A percentile compares a stretch with the other conserved stretches of the same genome.
Conservation (phyloP, 2,113 vertebrate genomes). For the Varanus komodoensis region DNA sequence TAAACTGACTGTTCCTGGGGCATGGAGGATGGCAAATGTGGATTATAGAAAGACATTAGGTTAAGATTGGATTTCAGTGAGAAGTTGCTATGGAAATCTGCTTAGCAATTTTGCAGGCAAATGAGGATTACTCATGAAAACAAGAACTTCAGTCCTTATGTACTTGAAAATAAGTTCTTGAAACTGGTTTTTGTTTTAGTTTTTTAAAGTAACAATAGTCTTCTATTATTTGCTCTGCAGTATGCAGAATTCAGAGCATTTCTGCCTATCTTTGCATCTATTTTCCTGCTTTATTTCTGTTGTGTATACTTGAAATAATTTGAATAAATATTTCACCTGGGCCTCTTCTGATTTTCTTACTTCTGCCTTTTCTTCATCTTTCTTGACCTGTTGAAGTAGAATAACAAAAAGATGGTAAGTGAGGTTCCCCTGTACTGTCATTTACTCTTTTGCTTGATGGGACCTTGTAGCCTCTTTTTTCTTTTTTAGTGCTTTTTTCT, state of each 20-base stretch:
- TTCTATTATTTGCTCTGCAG: slow-evolving; percentile 68
- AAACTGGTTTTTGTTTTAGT: neutral
- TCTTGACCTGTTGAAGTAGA: slow-evolving; percentile 95
- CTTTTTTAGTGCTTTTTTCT: slow-evolving; percentile 70
- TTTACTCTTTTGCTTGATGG: slow-evolving; percentile 80
- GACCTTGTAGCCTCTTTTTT: slow-evolving; percentile 71
- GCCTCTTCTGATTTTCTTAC: slow-evolving; percentile 85
- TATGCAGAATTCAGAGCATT: slow-evolving; percentile 68
- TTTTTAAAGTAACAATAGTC: slow-evolving; percentile 15
- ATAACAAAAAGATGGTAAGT: slow-evolving; percentile 99
- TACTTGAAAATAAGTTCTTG: slow-evolving; percentile 18
- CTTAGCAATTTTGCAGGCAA: slow-evolving; percentile 11
- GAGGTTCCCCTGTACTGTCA: slow-evolving; percentile 84
- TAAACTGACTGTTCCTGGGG: slow-evolving; percentile 18
- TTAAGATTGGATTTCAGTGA: slow-evolving; percentile 18
- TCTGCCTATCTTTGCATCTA: slow-evolving; percentile 71
- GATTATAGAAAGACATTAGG: neutral
- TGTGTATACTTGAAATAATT: slow-evolving; percentile 79
- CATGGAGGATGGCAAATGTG: neutral
- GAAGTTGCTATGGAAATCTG: neutral
- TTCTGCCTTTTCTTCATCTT: slow-evolving; percentile 87
- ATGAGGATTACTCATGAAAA: slow-evolving; percentile 5
- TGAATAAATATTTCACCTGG: slow-evolving; percentile 78
- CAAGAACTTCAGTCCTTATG: neutral
- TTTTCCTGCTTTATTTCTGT: slow-evolving; percentile 78